Percentiles rank a stretch among this genome's conserved stretches.
Evolutionary conservation across 2,113 vertebrate genomes (phyloP).

Genomic region (Mus musculus): DNA sequence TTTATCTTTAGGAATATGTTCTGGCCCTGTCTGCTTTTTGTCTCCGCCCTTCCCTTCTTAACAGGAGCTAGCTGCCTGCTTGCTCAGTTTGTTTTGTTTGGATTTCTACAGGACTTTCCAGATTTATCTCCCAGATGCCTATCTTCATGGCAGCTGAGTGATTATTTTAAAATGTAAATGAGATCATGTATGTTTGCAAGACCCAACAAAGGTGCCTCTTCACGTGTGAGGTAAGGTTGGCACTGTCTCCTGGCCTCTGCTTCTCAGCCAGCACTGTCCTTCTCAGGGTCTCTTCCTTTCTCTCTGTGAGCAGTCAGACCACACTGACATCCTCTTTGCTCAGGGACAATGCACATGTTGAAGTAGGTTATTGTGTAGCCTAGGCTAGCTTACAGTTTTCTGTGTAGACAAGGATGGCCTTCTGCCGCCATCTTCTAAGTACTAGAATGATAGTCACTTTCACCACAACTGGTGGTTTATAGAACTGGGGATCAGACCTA

Average conservation of each 20-base stretch:
- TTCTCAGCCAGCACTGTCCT: not conserved
- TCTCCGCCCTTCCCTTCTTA: not conserved
- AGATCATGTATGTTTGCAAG: slow-evolving; percentile 59
- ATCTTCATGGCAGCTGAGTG: slow-evolving; percentile 20
- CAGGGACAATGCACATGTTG: not conserved
- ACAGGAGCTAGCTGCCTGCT: slow-evolving; percentile 7
- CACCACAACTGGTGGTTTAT: no score
- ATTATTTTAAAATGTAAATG: slow-evolving; percentile 61
- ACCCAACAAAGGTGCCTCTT: slow-evolving; percentile 30
- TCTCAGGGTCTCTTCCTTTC: not conserved
- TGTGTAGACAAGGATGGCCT: not conserved
- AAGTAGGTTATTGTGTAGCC: not conserved
- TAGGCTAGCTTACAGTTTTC: not conserved
- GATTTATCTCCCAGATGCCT: slow-evolving; percentile 32
- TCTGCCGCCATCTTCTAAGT: not conserved
- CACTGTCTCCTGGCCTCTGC: not conserved
- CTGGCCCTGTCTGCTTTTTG: not conserved
- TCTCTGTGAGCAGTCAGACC: slow-evolving; percentile 24
- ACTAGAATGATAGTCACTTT: not conserved
- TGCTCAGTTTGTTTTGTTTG: slow-evolving; percentile 62
- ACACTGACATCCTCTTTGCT: slow-evolving; percentile 45
- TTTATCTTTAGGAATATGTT: slow-evolving; percentile 41
- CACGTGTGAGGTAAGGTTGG: not conserved
- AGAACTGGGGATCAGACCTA: not conserved
- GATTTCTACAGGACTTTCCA: slow-evolving; percentile 46